These are phyloP conservation scores for Hemibagrus wyckioides DNA, from an alignment of 2,113 vertebrate genomes.

Conservation along the genomic window DNA sequence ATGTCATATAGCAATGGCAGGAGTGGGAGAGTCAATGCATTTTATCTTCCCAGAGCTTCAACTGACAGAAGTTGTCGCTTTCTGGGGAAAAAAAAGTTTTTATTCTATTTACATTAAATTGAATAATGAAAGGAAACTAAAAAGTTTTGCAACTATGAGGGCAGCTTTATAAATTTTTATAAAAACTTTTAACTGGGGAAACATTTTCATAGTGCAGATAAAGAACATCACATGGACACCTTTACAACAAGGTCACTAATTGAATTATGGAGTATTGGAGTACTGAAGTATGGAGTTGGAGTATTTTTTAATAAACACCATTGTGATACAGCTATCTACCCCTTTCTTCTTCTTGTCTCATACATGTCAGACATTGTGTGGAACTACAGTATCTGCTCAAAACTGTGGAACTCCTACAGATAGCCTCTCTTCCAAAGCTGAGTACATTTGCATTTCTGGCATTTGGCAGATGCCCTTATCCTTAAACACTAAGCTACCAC, in stretches of 20 bases:
- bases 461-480: too few relatives aligned
- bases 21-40: slow-evolving; percentile 33
- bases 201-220: not conserved
- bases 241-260: not conserved
- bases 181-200: not conserved
- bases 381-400: not conserved
- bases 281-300: too few relatives aligned
- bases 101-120: slow-evolving; percentile 54
- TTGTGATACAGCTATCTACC: not conserved
- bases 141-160: not conserved
- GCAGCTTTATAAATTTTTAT: not conserved
- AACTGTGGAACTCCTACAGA: not conserved
- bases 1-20: slow-evolving; percentile 26
- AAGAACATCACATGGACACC: not conserved
- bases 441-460: too few relatives aligned
- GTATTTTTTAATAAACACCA: not conserved
- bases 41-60: slow-evolving; percentile 57
- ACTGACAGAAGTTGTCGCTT: slow-evolving; percentile 37
- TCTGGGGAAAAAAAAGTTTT: slow-evolving; percentile 31
- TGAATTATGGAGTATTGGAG: not conserved
- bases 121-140: slow-evolving; percentile 9
- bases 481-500: too few relatives aligned
- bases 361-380: not conserved
- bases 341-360: not conserved
- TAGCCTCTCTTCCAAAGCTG: not conserved